phyloP scores from a whole-genome alignment of 2,113 vertebrate species.

The Rattus rattus region DNA sequence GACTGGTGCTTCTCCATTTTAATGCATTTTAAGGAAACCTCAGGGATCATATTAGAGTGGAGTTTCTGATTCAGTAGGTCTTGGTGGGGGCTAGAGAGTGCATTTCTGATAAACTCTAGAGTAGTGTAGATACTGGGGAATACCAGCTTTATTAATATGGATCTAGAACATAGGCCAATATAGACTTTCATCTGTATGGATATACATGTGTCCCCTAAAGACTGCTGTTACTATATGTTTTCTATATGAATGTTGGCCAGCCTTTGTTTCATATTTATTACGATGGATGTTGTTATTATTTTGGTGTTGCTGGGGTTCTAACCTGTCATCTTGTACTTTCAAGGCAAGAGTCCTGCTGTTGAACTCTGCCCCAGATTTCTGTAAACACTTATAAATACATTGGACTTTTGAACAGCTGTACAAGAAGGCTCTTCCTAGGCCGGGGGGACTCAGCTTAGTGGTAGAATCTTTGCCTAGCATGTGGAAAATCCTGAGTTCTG shows the following conservation, averaged over 20 bases:
- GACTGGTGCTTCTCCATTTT: neutral
- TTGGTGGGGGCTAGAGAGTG: neutral
- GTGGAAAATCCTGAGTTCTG: neutral
- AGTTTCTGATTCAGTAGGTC: constrained; percentile 16
- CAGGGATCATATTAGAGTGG: neutral
- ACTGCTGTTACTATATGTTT: constrained; percentile 9
- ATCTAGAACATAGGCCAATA: neutral
- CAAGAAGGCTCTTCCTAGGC: constrained; percentile 7
- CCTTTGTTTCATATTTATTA: neutral
- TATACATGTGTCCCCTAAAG: neutral
- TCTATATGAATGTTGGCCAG: constrained; percentile 4
- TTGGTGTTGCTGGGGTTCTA: neutral
- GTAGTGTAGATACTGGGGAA: neutral
- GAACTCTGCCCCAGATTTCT: neutral
- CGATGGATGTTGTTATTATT: neutral
- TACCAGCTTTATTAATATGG: neutral
- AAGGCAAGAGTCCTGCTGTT: neutral
- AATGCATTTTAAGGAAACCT: neutral
- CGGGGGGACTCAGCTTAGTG: neutral
- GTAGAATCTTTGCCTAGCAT: neutral
- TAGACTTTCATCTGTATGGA: neutral
- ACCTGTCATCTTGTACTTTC: too few relatives aligned
- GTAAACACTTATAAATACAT: neutral
- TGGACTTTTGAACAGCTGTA: neutral
- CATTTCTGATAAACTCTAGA: constrained; percentile 23